These are phyloP conservation scores for Machaerirhynchus nigripectus DNA, from an alignment of 2,113 vertebrate species.

Conservation along the genomic window DNA sequence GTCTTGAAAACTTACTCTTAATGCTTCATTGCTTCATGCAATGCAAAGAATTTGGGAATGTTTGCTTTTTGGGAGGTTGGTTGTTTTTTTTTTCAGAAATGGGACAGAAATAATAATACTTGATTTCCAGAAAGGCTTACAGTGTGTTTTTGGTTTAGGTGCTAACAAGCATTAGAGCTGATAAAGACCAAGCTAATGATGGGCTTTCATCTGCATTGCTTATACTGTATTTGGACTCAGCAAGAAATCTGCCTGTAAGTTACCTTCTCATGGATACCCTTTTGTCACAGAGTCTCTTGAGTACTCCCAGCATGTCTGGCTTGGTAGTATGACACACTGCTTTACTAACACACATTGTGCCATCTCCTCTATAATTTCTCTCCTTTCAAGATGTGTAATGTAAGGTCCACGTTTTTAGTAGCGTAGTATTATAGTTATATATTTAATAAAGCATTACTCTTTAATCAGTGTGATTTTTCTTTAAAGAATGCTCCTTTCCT, in stretches of 20 bases:
- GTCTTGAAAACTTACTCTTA: not conserved
- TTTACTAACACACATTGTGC: conserved; percentile 22
- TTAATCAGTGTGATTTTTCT: not conserved
- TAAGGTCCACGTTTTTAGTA: conserved; percentile 19
- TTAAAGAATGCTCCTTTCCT: conserved; percentile 47
- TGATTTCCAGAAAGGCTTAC: not conserved
- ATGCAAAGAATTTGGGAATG: not conserved
- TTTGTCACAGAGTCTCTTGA: not conserved
- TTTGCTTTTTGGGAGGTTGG: not conserved
- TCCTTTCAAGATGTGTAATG: conserved; percentile 22
- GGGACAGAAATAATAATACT: not conserved
- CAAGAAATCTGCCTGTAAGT: conserved; percentile 93
- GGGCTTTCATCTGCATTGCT: conserved; percentile 92
- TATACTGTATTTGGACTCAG: conserved; percentile 92
- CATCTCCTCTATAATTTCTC: not conserved
- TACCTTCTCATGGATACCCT: not conserved
- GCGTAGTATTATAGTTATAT: not conserved
- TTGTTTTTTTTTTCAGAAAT: not conserved
- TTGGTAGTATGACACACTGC: conserved; percentile 45
- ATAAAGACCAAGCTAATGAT: conserved; percentile 84
- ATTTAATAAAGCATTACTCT: not conserved
- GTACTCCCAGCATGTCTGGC: conserved; percentile 3
- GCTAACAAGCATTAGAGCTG: conserved; percentile 83
- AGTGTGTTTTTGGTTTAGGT: conserved; percentile 68
- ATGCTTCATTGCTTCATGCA: too few relatives aligned